phyloP scores from a whole-genome alignment of 2,888 invertebrate species.

The Harpagoxenus sublaevis region DNA sequence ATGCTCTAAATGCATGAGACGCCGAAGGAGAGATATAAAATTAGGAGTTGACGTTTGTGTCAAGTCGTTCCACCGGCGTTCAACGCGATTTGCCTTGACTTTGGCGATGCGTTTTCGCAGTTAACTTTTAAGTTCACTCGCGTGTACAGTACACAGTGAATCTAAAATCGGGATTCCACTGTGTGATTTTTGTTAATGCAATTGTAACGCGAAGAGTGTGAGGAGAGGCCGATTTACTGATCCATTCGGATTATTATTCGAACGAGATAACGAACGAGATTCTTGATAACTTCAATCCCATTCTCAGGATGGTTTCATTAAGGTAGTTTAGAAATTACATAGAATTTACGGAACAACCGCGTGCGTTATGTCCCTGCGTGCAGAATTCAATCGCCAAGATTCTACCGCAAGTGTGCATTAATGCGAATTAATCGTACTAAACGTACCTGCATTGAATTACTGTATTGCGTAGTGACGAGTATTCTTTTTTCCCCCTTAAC shows the following conservation, averaged over 20 bases:
- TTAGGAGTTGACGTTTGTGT: constrained; percentile 15
- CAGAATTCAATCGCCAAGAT: constrained; percentile 47
- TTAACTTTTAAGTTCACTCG: constrained; percentile 33
- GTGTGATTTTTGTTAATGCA: constrained; percentile 34
- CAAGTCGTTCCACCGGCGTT: constrained; percentile 7
- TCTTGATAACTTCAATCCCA: constrained; percentile 37
- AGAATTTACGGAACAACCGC: constrained; percentile 16
- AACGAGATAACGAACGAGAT: constrained; percentile 12
- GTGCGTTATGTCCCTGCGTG: constrained; percentile 31
- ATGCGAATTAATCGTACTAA: constrained; percentile 46
- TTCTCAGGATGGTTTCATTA: constrained; percentile 43
- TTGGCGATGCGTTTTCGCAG: constrained; percentile 12
- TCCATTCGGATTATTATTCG: constrained; percentile 24
- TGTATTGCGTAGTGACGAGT: constrained; percentile 28
- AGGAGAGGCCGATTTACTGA: background rate
- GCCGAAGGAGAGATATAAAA: constrained; percentile 16
- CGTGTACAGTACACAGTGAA: constrained; percentile 3
- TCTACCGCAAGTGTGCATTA: constrained; percentile 37
- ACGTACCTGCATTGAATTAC: constrained; percentile 46
- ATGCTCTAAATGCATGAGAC: constrained; percentile 23
- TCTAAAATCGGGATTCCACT: constrained; percentile 25
- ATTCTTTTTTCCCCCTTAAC: constrained; percentile 7
- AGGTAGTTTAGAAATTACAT: constrained; percentile 34
- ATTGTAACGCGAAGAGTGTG: background rate
- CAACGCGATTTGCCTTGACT: background rate